Base-by-base conservation (phyloP, 2,113 vertebrate species). In the Tyrannus savana region DNA sequence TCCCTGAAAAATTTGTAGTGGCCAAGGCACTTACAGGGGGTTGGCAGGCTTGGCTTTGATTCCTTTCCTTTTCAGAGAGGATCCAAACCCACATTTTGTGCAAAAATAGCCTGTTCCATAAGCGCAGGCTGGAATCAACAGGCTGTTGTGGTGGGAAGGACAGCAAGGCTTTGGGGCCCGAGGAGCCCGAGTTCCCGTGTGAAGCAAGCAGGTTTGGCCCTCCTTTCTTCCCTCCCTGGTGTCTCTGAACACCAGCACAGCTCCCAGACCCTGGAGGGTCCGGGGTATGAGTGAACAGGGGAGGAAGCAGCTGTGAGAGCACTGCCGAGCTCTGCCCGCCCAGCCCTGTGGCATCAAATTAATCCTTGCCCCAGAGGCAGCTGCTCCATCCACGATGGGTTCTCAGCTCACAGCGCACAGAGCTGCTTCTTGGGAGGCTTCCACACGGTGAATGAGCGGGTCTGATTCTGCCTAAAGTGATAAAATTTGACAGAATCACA, bases 171-270 rank as follows among this genome's bases (percentile, higher is more conserved):
- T 35, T 67, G 74, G 25, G 46, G 58, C 53, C 30, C 0, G 0
- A 19, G n/a, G 56, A 63, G 19, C 37, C 8, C 0, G 2, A 52
- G 37, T 37, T 87, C 19, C 44, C 2, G 0, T 19, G n/a, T 0
- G 2, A 58, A 14, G n/a, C n/a, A n/a, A n/a, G 72, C 28, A 46
- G 21, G 46, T 59, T 31, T 53, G 25, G 14, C 62, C 69, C 22
- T 87, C 30, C 4, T 9, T 35, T 39, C 24, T 78, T 33, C 58
- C 30, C 33, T 41, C 39, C 50, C 30, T 83, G 33, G 56, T 60
- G 60, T 19, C 41, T 44, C 33, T n/a, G 35, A 46, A 3, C 14
- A 3, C 30, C 2, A 60, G 46, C 2, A 0, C 18, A 62, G 77
- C 59, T 58, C 15, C 27, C 68, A 25, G 76, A 21, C 28, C 33